phyloP scores from a whole-genome alignment of 2,113 vertebrate species.

The Psettodes erumei region DNA sequence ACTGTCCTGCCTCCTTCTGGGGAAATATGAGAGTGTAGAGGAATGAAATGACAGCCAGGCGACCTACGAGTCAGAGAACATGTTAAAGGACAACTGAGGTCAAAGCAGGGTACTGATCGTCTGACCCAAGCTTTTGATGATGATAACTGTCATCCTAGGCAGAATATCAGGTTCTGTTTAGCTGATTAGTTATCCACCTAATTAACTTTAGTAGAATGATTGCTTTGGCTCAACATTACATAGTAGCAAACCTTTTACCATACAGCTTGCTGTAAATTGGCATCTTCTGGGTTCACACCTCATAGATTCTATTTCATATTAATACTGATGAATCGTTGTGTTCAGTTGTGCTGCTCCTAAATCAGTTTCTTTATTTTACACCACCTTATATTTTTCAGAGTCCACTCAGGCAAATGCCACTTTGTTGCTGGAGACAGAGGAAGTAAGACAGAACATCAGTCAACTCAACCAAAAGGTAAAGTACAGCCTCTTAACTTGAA shows the following conservation, averaged over 20 bases:
- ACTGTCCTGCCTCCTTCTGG: constrained; percentile 50
- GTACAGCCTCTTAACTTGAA: neutral
- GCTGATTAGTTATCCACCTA: constrained; percentile 10
- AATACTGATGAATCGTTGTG: neutral
- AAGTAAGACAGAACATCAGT: constrained; percentile 87
- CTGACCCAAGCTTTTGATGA: constrained; percentile 25
- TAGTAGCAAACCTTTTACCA: too few relatives aligned
- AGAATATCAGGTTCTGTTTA: constrained; percentile 41
- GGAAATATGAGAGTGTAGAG: constrained; percentile 61
- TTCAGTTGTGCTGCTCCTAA: neutral
- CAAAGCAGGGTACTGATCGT: constrained; percentile 32
- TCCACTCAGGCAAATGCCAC: constrained; percentile 57
- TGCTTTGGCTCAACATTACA: neutral
- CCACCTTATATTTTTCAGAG: constrained; percentile 36
- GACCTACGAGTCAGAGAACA: constrained; percentile 57
- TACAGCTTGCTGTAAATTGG: too few relatives aligned
- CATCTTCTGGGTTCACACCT: neutral
- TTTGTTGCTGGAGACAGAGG: constrained; percentile 84
- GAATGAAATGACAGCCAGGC: constrained; percentile 55
- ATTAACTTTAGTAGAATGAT: constrained; percentile 14
- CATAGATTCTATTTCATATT: neutral
- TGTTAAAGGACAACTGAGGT: constrained; percentile 61
- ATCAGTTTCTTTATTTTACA: constrained; percentile 14
- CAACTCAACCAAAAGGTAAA: constrained; percentile 90
- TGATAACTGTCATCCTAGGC: constrained; percentile 23